These are phyloP conservation scores for human (Homo sapiens) DNA, from an alignment of 2,113 vertebrate genomes.

Conservation along the genomic window DNA sequence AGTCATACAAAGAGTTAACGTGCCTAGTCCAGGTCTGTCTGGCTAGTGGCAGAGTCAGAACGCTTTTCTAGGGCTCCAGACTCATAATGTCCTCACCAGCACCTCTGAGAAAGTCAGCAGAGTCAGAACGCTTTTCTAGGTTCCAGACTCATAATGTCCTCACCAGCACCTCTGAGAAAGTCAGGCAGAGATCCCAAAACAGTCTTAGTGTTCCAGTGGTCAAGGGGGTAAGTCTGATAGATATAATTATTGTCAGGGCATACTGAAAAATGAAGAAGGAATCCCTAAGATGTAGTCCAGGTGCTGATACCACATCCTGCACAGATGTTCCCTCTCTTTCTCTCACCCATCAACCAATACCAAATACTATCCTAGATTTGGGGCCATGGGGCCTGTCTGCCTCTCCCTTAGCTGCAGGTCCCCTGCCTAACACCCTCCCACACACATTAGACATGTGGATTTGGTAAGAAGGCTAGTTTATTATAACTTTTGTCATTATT, in stretches of 20 bases:
- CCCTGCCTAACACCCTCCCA: not conserved
- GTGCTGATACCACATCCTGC: rapidly evolving
- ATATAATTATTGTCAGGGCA: rapidly evolving
- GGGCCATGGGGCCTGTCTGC: not conserved
- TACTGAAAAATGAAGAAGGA: not conserved
- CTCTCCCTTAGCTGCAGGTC: not conserved
- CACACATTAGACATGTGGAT: not conserved
- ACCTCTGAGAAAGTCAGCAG: not conserved
- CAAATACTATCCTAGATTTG: not conserved
- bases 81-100: not conserved
- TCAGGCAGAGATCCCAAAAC: not conserved
- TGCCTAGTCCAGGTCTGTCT: not conserved
- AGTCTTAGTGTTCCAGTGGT: rapidly evolving
- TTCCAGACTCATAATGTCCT: no score
- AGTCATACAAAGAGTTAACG: not conserved
- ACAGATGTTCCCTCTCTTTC: rapidly evolving
- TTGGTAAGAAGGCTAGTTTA: not conserved
- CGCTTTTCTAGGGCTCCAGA: no score
- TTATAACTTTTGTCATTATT: not conserved
- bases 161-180: not conserved
- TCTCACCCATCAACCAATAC: not conserved
- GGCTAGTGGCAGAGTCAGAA: not conserved
- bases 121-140: no score
- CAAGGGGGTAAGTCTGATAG: rapidly evolving
- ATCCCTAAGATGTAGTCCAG: not conserved